Evolutionary conservation across 2,797 vertebrate species (phyloP), one percentile per base, ranked within the genome.

Genomic region (Lophius americanus): DNA sequence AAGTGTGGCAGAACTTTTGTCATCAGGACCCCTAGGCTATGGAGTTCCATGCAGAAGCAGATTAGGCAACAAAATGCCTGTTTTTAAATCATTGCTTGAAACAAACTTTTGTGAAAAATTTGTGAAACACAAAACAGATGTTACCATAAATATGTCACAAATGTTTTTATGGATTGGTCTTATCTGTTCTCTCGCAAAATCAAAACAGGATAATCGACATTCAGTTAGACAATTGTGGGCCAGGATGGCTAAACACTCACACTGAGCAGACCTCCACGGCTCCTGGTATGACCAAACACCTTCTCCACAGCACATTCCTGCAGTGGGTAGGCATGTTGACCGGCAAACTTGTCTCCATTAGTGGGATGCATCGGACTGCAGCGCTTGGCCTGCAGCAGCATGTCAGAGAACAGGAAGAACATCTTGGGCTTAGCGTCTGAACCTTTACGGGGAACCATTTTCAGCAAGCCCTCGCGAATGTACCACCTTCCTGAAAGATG

Each of bases 221-320:
- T 41, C 39, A 51, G 23, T 37, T 7, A 49, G 37, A 3, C 11
- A 10, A 23, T 3, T 48, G 3, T 14, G 9, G 37, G 50, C 10
- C 64, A 23, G 2, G 33, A 9, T 41, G 11, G 51, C 2, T 12
- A 56, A 73, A 60, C 4, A 87, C 86, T 87, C 79, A 92, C 78
- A n/a, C 92, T 95, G 75, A 94, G 64, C 11, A 95, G 92, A 36
- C 92, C 92, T 62, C 92, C 90, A 65, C 89, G 91, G 86, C 94
- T 95, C 84, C 85, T 85, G 70, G 91, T 91, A 84, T 94, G 93
- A 70, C 95, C 94, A 51, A 95, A 94, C 81, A 94, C 92, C 93
- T 95, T 86, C 85, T 95, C 94, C 81, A 92, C 75, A 4, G 70
- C 75, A 69, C 85, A 87, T 61, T 91, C 90, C 61, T 81, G 84